Percentiles rank a stretch among this genome's conserved stretches.
Conservation (phyloP, 2,888 invertebrate species). For the Tromatobia lineatoria region DNA sequence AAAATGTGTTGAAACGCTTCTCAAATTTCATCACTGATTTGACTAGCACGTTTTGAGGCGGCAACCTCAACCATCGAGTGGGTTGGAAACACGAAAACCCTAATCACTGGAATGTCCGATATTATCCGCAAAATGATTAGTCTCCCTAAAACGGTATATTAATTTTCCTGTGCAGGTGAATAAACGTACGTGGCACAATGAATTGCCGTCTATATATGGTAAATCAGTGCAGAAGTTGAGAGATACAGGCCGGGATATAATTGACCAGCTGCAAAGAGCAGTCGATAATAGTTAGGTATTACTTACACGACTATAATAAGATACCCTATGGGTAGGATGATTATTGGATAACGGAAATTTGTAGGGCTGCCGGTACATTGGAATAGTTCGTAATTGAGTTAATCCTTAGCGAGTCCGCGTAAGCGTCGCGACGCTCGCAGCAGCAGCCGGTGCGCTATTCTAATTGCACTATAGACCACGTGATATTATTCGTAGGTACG, state of each 20-base stretch:
- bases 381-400: conserved; percentile 29
- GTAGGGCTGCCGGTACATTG: conserved; percentile 1
- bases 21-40: too few species aligned
- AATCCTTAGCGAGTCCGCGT: neutral
- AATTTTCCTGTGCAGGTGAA: neutral
- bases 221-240: conserved; percentile 3
- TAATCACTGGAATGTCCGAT: conserved; percentile 9
- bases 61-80: too few species aligned
- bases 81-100: conserved; percentile 5
- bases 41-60: too few species aligned
- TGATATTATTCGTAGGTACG: neutral
- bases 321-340: conserved; percentile 13
- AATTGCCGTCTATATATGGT: neutral
- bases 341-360: conserved; percentile 26
- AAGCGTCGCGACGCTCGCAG: conserved; percentile 1
- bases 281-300: conserved; percentile 8
- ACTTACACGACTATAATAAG: conserved; percentile 18
- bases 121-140: neutral
- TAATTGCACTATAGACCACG: neutral
- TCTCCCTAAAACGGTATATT: conserved; percentile 5
- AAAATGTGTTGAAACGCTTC: too few species aligned
- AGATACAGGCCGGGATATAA: conserved; percentile 10
- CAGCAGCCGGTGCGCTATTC: conserved; percentile 9
- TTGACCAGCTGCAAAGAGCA: conserved; percentile 2
- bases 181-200: neutral